Base-by-base conservation (phyloP, 2,888 invertebrate genomes). In the Tetropium fuscum region DNA sequence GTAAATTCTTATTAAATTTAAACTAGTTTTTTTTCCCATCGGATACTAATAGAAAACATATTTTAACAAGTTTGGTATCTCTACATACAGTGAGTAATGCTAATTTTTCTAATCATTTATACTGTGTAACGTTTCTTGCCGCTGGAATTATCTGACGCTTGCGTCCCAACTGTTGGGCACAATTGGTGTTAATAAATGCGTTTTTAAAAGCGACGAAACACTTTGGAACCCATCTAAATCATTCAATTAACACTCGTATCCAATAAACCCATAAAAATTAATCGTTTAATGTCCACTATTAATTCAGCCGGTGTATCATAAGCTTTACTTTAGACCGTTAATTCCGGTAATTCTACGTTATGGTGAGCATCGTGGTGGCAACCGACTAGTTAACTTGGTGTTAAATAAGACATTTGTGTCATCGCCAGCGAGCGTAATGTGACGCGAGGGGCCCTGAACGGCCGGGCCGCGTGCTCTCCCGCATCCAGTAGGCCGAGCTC, bases 401-500 rank as follows among this genome's bases (percentile, higher is more conserved):
- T 63, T 71, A 71, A 71, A 69, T 69, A 69, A 71, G 70, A 68
- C 69, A 66, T 71, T 69, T 66, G 67, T 67, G 69, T 69, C 69
- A 67, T 64, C 68, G 63, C 57, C 58, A 55, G 58, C 56, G 60
- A 56, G 49, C 57, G 49, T 44, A 49, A 49, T 49, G 57, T 51
- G 49, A 56, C 56, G 48, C 36, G 45, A 45, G 54, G 34, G 53
- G 56, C 56, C 51, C 60, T 55, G 60, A 58, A 55, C 55, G 25
- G 44, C 43, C 32, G 48, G 6, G 22, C 25, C 22, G 48, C 36
- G 36, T 36, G 51, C 51, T 38, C 25, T 15, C 8, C 44, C 15
- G 38, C 51, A 27, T 51, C 51, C 51, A 51, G 51, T 51, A 51
- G 40, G 51, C 51, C 25, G 16, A 16, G 51, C 40, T 49, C 49